Evolutionary conservation across 2,888 invertebrate species (phyloP), one percentile per base, ranked within the genome.

Genomic region (Drosophila demipolita): DNA sequence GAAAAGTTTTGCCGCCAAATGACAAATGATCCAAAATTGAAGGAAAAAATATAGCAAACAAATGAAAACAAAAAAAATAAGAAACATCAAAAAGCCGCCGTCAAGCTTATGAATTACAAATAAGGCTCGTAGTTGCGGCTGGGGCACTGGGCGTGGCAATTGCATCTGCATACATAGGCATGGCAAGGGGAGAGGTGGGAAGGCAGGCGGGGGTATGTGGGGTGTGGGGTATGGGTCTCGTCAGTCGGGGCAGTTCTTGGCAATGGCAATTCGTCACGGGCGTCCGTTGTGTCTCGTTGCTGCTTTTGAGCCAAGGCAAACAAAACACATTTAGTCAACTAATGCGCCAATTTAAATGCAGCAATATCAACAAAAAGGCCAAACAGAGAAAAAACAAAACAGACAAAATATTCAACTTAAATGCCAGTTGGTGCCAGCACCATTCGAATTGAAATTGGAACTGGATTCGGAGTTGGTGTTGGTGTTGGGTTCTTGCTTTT

Each of bases 81-180:
- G 1, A 63, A 73, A 80, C 74, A 73, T 79, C 79, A 81, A 85
- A 87, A 78, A 73, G 85, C 71, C 74, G 89, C 89, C 89, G 87
- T 87, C 89, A 66, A 78, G 73, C 85, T 87, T 89, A 85, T 85
- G 80, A 87, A 90, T 89, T 78, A 83, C 85, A 87, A 90, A 87
- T 87, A 84, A 82, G 85, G 80, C 76, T 72, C 17, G 33, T 57
- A 55, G 32, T n/a, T 40, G 52, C 33, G 32, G 35, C 4, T 45
- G 54, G 20, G 52, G 29, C 45, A 29, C 26, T 42, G 69, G 85
- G 89, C 89, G 87, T 84, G 85, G 65, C 85, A 69, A 57, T 23
- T 57, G 69, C 82, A 89, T 89, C 89, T 84, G 87, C 89, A 84
- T 87, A 74, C 42, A 64, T 50, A 58, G 48, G 59, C 52, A 66